Evolutionary conservation across 2,888 invertebrate genomes (phyloP).

Genomic region (Cantharis nigra): DNA sequence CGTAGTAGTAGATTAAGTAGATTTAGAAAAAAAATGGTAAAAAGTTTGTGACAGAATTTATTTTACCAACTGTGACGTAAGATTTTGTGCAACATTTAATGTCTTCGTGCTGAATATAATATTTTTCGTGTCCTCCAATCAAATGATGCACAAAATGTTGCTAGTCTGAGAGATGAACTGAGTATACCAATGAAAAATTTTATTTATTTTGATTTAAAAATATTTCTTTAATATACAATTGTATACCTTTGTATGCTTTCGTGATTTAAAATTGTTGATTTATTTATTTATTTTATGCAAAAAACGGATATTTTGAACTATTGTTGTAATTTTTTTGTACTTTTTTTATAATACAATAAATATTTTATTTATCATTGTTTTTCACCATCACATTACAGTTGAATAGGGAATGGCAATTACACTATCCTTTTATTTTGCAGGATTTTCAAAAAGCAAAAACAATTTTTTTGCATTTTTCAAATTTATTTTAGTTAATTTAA

Average conservation of each 20-base stretch:
- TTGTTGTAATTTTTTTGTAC: background rate
- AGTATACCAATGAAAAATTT: background rate
- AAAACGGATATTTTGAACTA: background rate
- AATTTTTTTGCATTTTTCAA: too few relatives aligned
- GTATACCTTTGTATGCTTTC: background rate
- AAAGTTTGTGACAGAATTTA: background rate
- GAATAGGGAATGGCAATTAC: too few relatives aligned
- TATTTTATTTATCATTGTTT: background rate
- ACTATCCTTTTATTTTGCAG: too few relatives aligned
- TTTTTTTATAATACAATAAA: background rate
- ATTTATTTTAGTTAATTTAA: too few relatives aligned
- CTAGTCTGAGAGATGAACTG: background rate
- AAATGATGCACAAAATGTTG: background rate
- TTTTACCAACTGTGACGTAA: background rate
- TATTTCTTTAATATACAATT: background rate
- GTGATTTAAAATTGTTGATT: background rate
- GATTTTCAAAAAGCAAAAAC: too few relatives aligned
- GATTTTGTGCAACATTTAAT: background rate
- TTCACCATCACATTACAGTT: background rate
- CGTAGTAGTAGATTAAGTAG: background rate
- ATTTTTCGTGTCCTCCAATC: background rate
- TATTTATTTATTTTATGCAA: background rate
- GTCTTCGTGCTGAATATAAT: background rate
- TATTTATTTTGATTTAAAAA: background rate
- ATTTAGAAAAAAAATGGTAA: background rate